These are phyloP conservation scores for Actinopyga echinites DNA, from an alignment of 53 echinoderm and acorn worm genomes.

Conservation along the genomic window DNA sequence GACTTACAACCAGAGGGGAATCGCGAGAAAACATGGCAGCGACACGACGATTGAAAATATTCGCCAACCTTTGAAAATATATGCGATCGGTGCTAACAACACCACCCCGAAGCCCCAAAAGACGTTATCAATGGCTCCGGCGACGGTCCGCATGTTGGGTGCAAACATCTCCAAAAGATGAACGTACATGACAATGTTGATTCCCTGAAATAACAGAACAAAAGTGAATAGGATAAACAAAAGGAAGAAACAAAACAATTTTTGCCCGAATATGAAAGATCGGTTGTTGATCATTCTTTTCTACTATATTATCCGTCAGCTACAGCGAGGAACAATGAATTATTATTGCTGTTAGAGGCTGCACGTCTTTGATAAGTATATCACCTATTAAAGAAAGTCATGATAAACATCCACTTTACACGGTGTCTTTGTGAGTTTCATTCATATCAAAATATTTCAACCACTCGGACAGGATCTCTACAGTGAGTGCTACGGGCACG, in stretches of 20 bases:
- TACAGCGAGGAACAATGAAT: no score
- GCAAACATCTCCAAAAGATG: constrained; percentile 78
- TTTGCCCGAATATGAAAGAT: neutral
- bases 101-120: constrained; percentile 84
- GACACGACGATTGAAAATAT: constrained; percentile 71
- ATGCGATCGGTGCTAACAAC: constrained; percentile 66
- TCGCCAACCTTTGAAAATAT: constrained; percentile 73
- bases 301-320: no score
- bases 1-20: constrained; percentile 66
- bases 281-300: no score
- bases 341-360: no score
- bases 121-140: constrained; percentile 68
- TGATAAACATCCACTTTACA: no score
- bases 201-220: constrained; percentile 40
- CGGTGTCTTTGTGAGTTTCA: no score
- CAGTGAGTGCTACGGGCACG: no score
- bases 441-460: no score
- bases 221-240: neutral
- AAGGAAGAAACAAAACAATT: neutral
- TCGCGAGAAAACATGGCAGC: constrained; percentile 55
- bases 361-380: no score
- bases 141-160: constrained; percentile 70
- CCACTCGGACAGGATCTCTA: no score
- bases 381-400: no score
- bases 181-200: constrained; percentile 74